Conservation (phyloP, 2,888 invertebrate genomes). For the Pycnomerus fuliginosus region DNA sequence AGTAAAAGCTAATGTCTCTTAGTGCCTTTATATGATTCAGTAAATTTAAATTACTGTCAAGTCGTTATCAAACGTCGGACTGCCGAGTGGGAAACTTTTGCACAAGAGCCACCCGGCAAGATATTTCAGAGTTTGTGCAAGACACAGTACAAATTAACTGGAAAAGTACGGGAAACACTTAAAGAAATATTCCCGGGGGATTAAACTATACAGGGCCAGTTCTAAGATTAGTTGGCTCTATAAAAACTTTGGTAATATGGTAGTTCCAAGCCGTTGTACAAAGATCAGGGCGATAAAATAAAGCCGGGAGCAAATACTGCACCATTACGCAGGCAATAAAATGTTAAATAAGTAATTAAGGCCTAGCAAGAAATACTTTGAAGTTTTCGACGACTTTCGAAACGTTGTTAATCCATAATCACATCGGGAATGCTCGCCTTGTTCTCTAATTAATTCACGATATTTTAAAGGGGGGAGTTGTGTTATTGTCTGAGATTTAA, state of each 20-base stretch:
- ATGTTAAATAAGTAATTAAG: slow-evolving; percentile 48
- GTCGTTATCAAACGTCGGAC: background rate
- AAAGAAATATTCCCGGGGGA: slow-evolving; percentile 32
- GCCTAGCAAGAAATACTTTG: slow-evolving; percentile 41
- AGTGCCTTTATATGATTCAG: no score
- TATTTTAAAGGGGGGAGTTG: slow-evolving; percentile 2
- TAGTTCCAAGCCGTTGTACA: slow-evolving; percentile 34
- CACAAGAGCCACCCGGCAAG: slow-evolving; percentile 5
- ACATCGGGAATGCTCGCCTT: slow-evolving; percentile 3
- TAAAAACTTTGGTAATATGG: slow-evolving; percentile 37
- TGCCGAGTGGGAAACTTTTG: slow-evolving; percentile 1
- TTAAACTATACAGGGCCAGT: slow-evolving; percentile 31
- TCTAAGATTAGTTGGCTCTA: slow-evolving; percentile 34
- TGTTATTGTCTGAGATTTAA: no score
- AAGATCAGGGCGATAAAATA: slow-evolving; percentile 38
- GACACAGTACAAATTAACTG: slow-evolving; percentile 27
- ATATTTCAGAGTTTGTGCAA: slow-evolving; percentile 16
- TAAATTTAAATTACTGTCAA: slow-evolving; percentile 1
- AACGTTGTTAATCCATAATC: slow-evolving; percentile 29
- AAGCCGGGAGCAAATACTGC: slow-evolving; percentile 34
- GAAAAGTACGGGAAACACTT: slow-evolving; percentile 32
- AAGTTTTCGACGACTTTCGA: slow-evolving; percentile 37
- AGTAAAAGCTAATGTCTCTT: no score
- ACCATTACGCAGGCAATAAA: slow-evolving; percentile 46
- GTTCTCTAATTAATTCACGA: slow-evolving; percentile 10